Evolutionary conservation across 2,113 vertebrate genomes (phyloP), one percentile per base, ranked within the genome.

Genomic region (Paraplagusia blochii): DNA sequence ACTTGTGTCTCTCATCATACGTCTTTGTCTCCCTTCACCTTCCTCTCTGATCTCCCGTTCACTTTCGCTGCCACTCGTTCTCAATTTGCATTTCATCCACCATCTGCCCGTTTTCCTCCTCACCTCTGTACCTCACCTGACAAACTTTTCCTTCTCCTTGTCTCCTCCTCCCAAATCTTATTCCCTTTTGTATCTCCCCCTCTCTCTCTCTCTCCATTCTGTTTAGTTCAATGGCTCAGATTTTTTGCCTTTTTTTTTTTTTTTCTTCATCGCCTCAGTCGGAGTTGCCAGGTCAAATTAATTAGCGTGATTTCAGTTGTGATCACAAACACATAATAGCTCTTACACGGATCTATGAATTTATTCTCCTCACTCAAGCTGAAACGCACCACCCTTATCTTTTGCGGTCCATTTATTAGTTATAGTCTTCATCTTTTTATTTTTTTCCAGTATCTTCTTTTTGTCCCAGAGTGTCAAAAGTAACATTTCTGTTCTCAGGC

Each of bases 221-320:
- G 38, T 34, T 47, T 5, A 16, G 17, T 51, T 3, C 66, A 69
- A 58, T 48, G 14, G 47, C 58, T 48, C 61, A 54, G 59, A 56
- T 58, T 43, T 73, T 69, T 65, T 42, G 61, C 42, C n/a, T n/a
- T 29, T 29, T 29, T 29, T 29, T 29, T 29, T 29, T 2, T 68
- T 29, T 44, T 69, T 19, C 46, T 58, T 85, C 71, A 77, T 73
- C 75, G 74, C 48, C 18, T 45, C 35, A 52, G 53, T 58, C 38
- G 46, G 42, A 48, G 73, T 35, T 40, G 59, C 19, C 15, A 54
- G 57, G 49, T 64, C 39, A 49, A 63, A 46, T 61, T 63, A 58
- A 79, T 71, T 57, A 29, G 70, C 52, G 66, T 63, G 61, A 76
- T 78, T 74, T 61, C 56, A 63, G 72, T 66, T 14, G 19, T 68